These are phyloP conservation scores for Brachyptera risi DNA, from an alignment of 2,888 invertebrate genomes.

Conservation along the genomic window DNA sequence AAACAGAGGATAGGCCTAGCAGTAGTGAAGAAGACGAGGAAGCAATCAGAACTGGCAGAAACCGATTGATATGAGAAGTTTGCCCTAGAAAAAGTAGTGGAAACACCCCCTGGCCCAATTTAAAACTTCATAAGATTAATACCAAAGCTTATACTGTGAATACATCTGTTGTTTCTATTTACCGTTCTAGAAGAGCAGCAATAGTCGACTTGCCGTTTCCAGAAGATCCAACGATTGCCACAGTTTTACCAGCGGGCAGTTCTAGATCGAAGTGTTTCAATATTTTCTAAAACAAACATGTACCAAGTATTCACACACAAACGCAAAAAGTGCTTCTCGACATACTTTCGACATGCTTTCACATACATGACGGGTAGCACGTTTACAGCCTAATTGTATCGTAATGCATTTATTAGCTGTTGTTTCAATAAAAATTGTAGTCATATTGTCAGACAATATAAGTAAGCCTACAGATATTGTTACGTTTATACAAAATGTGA, in stretches of 20 bases:
- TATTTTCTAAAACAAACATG: slow-evolving; percentile 54
- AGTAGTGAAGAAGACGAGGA: too few relatives aligned
- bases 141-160: background rate
- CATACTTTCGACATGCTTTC: background rate
- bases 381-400: too few relatives aligned
- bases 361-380: background rate
- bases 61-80: too few relatives aligned
- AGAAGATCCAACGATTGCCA: slow-evolving; percentile 89
- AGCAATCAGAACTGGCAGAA: too few relatives aligned
- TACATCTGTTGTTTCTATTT: slow-evolving; percentile 27
- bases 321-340: background rate
- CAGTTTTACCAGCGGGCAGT: slow-evolving; percentile 81
- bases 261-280: slow-evolving; percentile 76
- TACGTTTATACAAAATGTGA: too few relatives aligned
- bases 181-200: slow-evolving; percentile 82
- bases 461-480: too few relatives aligned
- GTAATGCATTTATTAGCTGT: too few relatives aligned
- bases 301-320: slow-evolving; percentile 41
- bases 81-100: too few relatives aligned
- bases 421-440: too few relatives aligned
- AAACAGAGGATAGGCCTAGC: too few relatives aligned
- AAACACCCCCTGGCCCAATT: background rate
- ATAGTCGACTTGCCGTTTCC: slow-evolving; percentile 96
- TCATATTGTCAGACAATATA: too few relatives aligned
- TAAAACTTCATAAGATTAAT: background rate